Evolutionary conservation across 2,888 invertebrate species (phyloP).

Genomic region (Drosophila subsilvestris): DNA sequence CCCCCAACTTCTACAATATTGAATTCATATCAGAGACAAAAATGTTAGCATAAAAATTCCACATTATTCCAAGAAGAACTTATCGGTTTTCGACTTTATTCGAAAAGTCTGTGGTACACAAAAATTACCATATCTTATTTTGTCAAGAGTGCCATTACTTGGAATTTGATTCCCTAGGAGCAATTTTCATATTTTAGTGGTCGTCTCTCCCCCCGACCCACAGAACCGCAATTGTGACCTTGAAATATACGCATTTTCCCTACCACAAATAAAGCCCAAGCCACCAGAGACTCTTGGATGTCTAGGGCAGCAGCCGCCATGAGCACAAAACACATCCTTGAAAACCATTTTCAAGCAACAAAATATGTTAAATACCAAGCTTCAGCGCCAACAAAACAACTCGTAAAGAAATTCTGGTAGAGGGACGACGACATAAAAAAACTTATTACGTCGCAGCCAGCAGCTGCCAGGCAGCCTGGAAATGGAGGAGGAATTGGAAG

Average conservation of each 20-base stretch:
- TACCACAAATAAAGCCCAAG: constrained; percentile 10
- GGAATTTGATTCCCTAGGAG: constrained; percentile 31
- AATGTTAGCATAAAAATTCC: not conserved
- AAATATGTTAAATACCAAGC: constrained; percentile 53
- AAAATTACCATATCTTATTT: constrained; percentile 39
- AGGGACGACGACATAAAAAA: constrained; percentile 25
- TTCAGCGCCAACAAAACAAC: constrained; percentile 42
- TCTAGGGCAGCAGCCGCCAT: constrained; percentile 18
- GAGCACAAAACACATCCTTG: constrained; percentile 37
- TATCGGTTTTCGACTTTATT: not conserved
- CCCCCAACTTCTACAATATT: not conserved
- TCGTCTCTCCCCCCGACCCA: not conserved
- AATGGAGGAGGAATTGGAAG: not conserved
- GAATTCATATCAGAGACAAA: not conserved
- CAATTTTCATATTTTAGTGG: constrained; percentile 41
- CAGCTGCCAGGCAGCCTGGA: constrained; percentile 10
- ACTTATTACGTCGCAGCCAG: constrained; percentile 57
- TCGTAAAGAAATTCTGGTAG: constrained; percentile 28
- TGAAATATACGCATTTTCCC: constrained; percentile 27
- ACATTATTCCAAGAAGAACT: not conserved
- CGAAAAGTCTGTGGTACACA: not conserved
- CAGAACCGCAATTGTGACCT: constrained; percentile 21
- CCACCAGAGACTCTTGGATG: constrained; percentile 21
- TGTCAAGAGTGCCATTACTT: constrained; percentile 30
- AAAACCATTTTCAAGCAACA: constrained; percentile 30